These are phyloP conservation scores for Brienomyrus brachyistius DNA, from an alignment of 2,113 vertebrate genomes.

Conservation along the genomic window DNA sequence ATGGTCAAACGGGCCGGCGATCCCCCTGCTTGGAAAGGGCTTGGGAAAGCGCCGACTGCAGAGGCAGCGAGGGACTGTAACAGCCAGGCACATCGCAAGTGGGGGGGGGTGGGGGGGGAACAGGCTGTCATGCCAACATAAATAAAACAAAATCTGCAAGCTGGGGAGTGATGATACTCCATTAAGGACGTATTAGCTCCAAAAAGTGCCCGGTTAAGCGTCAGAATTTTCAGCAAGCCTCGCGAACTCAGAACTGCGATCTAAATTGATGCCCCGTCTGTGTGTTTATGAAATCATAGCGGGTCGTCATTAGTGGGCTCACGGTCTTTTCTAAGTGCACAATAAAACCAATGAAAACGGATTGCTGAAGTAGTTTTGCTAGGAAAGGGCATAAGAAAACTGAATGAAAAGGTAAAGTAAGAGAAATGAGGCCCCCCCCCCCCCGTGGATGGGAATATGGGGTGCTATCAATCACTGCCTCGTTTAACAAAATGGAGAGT, in stretches of 20 bases:
- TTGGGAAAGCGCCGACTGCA: slow-evolving; percentile 77
- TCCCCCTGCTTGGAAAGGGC: slow-evolving; percentile 73
- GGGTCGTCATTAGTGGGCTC: neutral
- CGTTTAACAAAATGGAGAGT: neutral
- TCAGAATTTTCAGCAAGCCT: slow-evolving; percentile 13
- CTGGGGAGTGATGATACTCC: slow-evolving; percentile 69
- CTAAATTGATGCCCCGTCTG: neutral
- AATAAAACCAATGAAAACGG: neutral
- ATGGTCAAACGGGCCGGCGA: slow-evolving; percentile 67
- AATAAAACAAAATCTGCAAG: slow-evolving; percentile 40
- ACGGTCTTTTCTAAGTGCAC: neutral
- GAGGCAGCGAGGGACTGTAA: slow-evolving; percentile 73
- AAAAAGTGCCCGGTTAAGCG: slow-evolving; percentile 53
- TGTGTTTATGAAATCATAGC: slow-evolving; percentile 2
- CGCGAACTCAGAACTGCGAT: neutral
- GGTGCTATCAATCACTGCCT: slow-evolving; percentile 2
- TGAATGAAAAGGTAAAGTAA: slow-evolving; percentile 3
- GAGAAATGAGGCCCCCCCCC: neutral
- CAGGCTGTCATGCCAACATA: neutral
- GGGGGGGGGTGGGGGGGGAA: slow-evolving; percentile 26
- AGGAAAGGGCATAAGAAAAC: neutral
- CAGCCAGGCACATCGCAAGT: slow-evolving; percentile 75
- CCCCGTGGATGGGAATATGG: slow-evolving; percentile 1
- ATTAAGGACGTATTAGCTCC: slow-evolving; percentile 69
- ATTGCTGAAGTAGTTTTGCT: neutral